Percentiles rank a stretch among this genome's conserved stretches.
phyloP scores from a whole-genome alignment of 64 coral and sea anemone species.

The Dendrophyllia cribrosa region DNA sequence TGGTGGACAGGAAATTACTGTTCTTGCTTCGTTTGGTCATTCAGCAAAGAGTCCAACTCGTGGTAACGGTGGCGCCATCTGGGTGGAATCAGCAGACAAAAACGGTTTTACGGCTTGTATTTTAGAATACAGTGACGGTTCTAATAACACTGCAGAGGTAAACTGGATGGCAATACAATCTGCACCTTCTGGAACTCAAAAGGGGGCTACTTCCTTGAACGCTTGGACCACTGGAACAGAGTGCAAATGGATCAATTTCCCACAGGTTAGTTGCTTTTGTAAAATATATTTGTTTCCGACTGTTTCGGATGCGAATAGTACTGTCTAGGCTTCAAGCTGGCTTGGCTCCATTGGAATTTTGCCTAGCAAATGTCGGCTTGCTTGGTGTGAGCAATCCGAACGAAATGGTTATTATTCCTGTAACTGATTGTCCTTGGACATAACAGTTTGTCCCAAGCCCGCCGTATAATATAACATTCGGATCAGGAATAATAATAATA shows the following conservation, averaged over 20 bases:
- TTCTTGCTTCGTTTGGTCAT: constrained; percentile 38
- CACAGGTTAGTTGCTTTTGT: constrained; percentile 47
- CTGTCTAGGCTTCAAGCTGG: too few species aligned
- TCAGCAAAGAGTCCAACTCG: neutral
- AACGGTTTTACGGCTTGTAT: constrained; percentile 43
- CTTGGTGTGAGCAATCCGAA: too few species aligned
- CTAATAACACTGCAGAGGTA: constrained; percentile 8
- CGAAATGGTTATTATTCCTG: too few species aligned
- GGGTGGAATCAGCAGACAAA: constrained; percentile 44
- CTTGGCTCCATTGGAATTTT: too few species aligned
- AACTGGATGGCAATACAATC: constrained; percentile 74
- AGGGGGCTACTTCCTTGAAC: constrained; percentile 18
- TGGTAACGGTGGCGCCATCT: constrained; percentile 52
- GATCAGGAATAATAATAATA: too few species aligned
- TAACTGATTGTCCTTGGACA: too few species aligned
- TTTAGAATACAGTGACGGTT: constrained; percentile 42
- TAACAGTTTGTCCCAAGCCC: too few species aligned
- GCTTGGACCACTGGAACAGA: constrained; percentile 50
- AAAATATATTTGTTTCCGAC: too few species aligned
- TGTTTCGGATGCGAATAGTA: too few species aligned
- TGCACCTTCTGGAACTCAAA: neutral
- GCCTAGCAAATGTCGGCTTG: too few species aligned
- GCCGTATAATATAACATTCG: too few species aligned
- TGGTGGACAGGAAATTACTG: constrained; percentile 1
- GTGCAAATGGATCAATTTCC: constrained; percentile 12